These are phyloP conservation scores for Cosmorhoe ocellata DNA, from an alignment of 2,888 invertebrate genomes.

Conservation along the genomic window DNA sequence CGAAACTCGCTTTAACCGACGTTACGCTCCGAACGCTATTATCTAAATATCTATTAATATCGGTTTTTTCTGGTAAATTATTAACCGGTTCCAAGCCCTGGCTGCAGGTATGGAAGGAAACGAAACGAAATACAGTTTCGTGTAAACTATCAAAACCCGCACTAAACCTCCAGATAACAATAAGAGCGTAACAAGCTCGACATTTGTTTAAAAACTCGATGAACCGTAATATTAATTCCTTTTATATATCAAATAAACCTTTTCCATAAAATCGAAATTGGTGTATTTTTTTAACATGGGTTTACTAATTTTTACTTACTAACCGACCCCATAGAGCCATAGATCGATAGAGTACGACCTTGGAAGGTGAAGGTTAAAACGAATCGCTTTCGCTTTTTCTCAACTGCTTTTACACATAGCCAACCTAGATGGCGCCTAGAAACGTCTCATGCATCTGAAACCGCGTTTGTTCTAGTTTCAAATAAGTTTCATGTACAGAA, in stretches of 20 bases:
- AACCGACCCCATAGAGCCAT: slow-evolving; percentile 56
- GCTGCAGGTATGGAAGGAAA: too few species aligned
- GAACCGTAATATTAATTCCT: slow-evolving; percentile 74
- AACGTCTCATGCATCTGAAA: too few species aligned
- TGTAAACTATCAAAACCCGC: too few species aligned
- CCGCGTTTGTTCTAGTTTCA: too few species aligned
- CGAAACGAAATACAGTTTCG: too few species aligned
- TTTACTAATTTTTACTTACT: slow-evolving; percentile 76
- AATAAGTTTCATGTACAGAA: too few species aligned
- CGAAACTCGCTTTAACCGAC: too few species aligned
- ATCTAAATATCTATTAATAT: too few species aligned
- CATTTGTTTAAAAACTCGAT: slow-evolving; percentile 58
- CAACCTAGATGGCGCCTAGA: neutral
- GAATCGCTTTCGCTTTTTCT: slow-evolving; percentile 54
- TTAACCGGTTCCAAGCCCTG: too few species aligned
- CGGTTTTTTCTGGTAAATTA: too few species aligned
- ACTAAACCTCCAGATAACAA: too few species aligned
- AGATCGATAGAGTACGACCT: slow-evolving; percentile 41
- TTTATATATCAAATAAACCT: slow-evolving; percentile 79
- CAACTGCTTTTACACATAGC: slow-evolving; percentile 20
- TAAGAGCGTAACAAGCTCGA: slow-evolving; percentile 34
- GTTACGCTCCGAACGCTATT: too few species aligned
- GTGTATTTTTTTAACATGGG: slow-evolving; percentile 83
- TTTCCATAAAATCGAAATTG: slow-evolving; percentile 79
- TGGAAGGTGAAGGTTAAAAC: slow-evolving; percentile 60